Evolutionary conservation across 2,113 vertebrate species (phyloP).

Genomic region (Parus major): DNA sequence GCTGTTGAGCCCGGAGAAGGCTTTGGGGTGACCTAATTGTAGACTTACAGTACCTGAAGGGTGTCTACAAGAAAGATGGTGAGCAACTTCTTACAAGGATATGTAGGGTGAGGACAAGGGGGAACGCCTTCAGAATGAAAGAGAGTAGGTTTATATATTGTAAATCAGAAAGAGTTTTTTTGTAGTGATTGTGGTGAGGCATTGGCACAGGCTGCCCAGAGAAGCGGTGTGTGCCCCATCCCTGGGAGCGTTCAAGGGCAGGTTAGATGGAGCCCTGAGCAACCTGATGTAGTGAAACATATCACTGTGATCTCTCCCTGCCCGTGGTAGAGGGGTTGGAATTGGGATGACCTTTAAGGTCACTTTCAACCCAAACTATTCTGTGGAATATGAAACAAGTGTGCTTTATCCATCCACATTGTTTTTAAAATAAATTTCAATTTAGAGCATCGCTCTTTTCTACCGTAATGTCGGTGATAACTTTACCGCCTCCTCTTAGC

Average conservation of each 20-base stretch:
- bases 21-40: background rate
- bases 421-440: background rate
- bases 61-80: background rate
- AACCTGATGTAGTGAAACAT: background rate
- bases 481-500: background rate
- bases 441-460: background rate
- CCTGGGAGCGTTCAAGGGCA: background rate
- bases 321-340: background rate
- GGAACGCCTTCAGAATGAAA: background rate
- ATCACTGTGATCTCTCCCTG: background rate
- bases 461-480: rapidly evolving
- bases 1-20: background rate
- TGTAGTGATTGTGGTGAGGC: background rate
- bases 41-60: background rate
- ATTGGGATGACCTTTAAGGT: background rate
- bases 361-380: background rate
- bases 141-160: background rate
- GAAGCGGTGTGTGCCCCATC: background rate
- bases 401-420: background rate
- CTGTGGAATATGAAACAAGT: background rate
- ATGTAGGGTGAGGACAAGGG: background rate
- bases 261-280: background rate
- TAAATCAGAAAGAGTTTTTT: background rate
- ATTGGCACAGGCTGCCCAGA: background rate
- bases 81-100: background rate